Conservation (phyloP, 1,140 invertebrate species). For the Drosophila sulfurigaster region DNA sequence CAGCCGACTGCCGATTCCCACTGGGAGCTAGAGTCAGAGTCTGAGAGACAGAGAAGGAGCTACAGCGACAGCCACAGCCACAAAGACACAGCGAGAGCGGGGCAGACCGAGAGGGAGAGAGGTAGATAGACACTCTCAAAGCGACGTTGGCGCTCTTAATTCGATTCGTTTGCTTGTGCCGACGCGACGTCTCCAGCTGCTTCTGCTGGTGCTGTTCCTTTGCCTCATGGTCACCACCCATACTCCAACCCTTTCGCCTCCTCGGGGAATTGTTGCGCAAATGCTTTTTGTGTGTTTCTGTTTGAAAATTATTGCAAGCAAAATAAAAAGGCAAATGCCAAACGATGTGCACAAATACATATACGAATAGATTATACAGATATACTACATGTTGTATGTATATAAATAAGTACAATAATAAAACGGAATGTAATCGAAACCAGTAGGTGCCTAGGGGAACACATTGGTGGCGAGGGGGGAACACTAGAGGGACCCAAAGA, state of each 20-base stretch:
- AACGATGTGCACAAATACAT: conserved; percentile 12
- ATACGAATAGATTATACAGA: not conserved
- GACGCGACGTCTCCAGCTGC: conserved; percentile 29
- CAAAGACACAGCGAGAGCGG: not conserved
- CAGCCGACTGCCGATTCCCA: conserved; percentile 7
- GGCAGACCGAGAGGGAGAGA: not conserved
- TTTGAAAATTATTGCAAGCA: conserved; percentile 81
- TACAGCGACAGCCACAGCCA: not conserved
- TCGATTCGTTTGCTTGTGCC: conserved; percentile 76
- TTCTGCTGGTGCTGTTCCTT: conserved; percentile 37
- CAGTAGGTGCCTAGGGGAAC: not conserved
- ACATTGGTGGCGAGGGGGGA: not conserved
- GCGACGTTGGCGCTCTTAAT: conserved; percentile 72
- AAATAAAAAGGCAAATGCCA: conserved; percentile 46
- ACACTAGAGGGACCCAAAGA: not conserved
- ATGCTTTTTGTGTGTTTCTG: conserved; percentile 83
- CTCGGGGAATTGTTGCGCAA: conserved; percentile 78
- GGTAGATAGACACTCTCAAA: conserved; percentile 5
- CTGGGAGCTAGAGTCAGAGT: not conserved
- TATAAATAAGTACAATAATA: conserved; percentile 4
- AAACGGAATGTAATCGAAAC: conserved; percentile 6
- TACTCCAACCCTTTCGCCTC: conserved; percentile 32
- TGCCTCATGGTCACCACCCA: conserved; percentile 33
- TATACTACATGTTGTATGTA: conserved; percentile 1
- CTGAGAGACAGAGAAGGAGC: conserved; percentile 8